These are phyloP conservation scores for Myripristis jacobus DNA, from an alignment of 2,797 vertebrate species.

Conservation along the genomic window DNA sequence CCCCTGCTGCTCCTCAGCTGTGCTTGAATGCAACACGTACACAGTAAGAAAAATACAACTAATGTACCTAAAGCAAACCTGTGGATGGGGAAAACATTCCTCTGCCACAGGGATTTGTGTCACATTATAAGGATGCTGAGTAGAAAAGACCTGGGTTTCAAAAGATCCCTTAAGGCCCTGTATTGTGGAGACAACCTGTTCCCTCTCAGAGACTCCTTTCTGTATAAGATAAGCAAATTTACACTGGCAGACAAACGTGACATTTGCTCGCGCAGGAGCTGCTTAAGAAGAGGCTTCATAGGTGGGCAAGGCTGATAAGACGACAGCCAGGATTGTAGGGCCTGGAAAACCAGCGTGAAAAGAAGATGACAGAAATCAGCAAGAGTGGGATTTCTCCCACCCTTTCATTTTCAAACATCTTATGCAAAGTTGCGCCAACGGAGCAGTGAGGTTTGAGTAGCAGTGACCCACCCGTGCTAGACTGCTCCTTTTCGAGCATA, in stretches of 20 bases:
- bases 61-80: slow-evolving; percentile 52
- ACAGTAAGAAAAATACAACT: slow-evolving; percentile 36
- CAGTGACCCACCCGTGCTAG: slow-evolving; percentile 39
- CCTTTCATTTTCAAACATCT: slow-evolving; percentile 54
- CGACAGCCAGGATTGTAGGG: slow-evolving; percentile 56
- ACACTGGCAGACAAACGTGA: slow-evolving; percentile 68
- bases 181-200: slow-evolving; percentile 63
- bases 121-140: slow-evolving; percentile 65
- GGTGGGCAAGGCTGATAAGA: slow-evolving; percentile 75
- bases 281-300: slow-evolving; percentile 70
- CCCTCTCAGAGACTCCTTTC: slow-evolving; percentile 52
- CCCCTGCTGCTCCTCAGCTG: slow-evolving; percentile 53
- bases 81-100: slow-evolving; percentile 41
- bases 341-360: slow-evolving; percentile 62
- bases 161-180: slow-evolving; percentile 62
- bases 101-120: slow-evolving; percentile 74
- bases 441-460: slow-evolving; percentile 28
- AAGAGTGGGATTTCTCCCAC: slow-evolving; percentile 45
- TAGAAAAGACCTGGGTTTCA: slow-evolving; percentile 63
- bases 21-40: slow-evolving; percentile 31
- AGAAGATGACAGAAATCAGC: slow-evolving; percentile 65
- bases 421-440: slow-evolving; percentile 50
- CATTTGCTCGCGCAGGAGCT: slow-evolving; percentile 62
- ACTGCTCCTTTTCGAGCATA: slow-evolving; percentile 44
- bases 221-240: slow-evolving; percentile 73